Evolutionary conservation across 2,888 invertebrate genomes (phyloP).

Genomic region (Ypsolopha scabrella): DNA sequence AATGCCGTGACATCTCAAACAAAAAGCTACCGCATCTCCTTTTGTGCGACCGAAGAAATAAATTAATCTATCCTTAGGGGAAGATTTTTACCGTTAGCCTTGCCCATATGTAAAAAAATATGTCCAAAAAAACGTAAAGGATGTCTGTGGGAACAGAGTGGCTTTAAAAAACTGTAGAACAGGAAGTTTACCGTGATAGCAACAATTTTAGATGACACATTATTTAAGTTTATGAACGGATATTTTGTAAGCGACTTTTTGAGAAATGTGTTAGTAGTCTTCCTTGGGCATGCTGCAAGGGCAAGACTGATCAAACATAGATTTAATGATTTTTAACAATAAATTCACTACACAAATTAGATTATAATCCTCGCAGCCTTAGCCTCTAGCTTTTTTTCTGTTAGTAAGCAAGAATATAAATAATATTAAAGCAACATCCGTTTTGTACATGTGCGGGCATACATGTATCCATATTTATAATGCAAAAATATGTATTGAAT

Average conservation of each 20-base stretch:
- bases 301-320: too few relatives aligned
- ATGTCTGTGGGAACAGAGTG: conserved; percentile 54
- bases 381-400: too few relatives aligned
- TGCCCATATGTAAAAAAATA: conserved; percentile 51
- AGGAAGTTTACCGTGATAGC: conserved; percentile 55
- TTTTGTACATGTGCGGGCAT: too few relatives aligned
- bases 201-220: conserved; percentile 50
- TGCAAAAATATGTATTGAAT: too few relatives aligned
- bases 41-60: conserved; percentile 56
- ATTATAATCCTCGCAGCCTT: too few relatives aligned
- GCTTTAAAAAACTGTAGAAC: conserved; percentile 45
- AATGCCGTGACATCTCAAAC: conserved; percentile 39
- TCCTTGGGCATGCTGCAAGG: too few relatives aligned
- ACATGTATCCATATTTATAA: too few relatives aligned
- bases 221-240: conserved; percentile 43
- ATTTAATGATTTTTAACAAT: too few relatives aligned
- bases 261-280: conserved; percentile 40
- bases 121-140: conserved; percentile 35
- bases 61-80: conserved; percentile 66
- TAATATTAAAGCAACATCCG: too few relatives aligned
- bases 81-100: conserved; percentile 63
- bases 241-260: conserved; percentile 29
- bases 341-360: too few relatives aligned
- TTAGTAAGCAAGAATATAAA: too few relatives aligned
- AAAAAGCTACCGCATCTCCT: conserved; percentile 54